Base-by-base conservation (phyloP, 2,113 vertebrate genomes). In the Eublepharis macularius region DNA sequence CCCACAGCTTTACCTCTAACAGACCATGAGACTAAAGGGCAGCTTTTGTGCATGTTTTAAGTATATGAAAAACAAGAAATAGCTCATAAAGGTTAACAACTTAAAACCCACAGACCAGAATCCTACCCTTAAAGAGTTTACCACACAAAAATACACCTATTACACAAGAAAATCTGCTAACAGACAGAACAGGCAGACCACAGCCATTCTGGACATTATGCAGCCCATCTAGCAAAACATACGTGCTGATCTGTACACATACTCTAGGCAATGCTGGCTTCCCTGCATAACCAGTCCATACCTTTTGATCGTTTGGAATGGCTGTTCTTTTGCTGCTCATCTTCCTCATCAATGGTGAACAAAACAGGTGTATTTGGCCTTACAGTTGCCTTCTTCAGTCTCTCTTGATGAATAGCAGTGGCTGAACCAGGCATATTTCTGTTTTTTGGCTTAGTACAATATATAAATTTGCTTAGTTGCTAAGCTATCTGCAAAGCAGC, bases 341-440 rank as follows among this genome's bases (percentile, higher is more conserved):
- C 98, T 93, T 99, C 98, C 96, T 99, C 98, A 8, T 95, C 97
- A 95, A 99, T 99, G 94, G 98, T 99, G 94, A 98, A 99, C 81
- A 99, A 97, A 77, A 96, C 95, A 36, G 96, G 95, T 80, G 97
- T 95, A 90, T 93, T 90, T 65, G 97, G 95, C 89, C 97, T 97
- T 92, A 96, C 93, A 92, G 94, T 94, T 90, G 94, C 95, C 95
- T 97, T 98, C 95, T 96, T 97, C 94, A 97, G 87, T 78, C 96
- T 97, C 92, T 97, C 96, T 90, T 97, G 96, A 87, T 96, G 95
- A 88, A 94, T 85, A 84, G 93, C 90, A 92, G 91, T 88, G 93
- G 89, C 87, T 16, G 92, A 95, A 89, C 96, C 95, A 80, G 90
- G 95, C 97, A 97, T 97, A 89, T 79, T 89, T 95, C 93, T 89